A percentile compares a stretch with the other conserved stretches of the same genome.
These are phyloP conservation scores for Cliona cf. orientalis DNA, from an alignment of 37 sponge, comb jelly and placozoan species.

Conservation along the genomic window DNA sequence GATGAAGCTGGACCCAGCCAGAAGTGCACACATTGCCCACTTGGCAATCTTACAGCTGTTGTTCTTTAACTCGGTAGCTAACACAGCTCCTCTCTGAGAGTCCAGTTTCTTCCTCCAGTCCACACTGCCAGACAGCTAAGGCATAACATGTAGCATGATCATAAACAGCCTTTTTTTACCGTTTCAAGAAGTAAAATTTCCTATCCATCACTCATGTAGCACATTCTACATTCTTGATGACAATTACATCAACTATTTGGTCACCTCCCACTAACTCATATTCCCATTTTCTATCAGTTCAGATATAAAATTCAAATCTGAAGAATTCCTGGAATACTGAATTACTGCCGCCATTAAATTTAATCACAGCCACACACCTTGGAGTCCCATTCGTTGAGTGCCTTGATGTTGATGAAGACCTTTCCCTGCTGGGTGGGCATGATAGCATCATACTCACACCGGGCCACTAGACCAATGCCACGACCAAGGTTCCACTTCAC, in stretches of 20 bases:
- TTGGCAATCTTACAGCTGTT: conserved; percentile 97
- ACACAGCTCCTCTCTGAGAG: conserved; percentile 93
- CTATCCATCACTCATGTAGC: not conserved
- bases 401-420: conserved; percentile 83
- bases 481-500: conserved; percentile 80
- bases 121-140: conserved; percentile 55
- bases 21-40: conserved; percentile 88
- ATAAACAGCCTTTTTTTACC: not conserved
- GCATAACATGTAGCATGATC: not conserved
- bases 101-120: conserved; percentile 98
- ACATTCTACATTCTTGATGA: too few species aligned
- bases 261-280: not conserved
- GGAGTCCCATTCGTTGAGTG: conserved; percentile 91
- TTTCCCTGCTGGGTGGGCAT: conserved; percentile 52
- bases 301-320: not conserved
- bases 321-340: not conserved
- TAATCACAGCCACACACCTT: conserved; percentile 53
- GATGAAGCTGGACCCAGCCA: conserved; percentile 92
- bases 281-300: not conserved
- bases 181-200: not conserved
- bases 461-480: conserved; percentile 66
- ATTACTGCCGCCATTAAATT: not conserved
- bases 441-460: conserved; percentile 92
- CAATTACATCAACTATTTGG: not conserved
- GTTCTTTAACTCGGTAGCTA: conserved; percentile 99